These are phyloP conservation scores for Coccyzus lansbergi DNA, from an alignment of 2,797 vertebrate species.

Conservation along the genomic window DNA sequence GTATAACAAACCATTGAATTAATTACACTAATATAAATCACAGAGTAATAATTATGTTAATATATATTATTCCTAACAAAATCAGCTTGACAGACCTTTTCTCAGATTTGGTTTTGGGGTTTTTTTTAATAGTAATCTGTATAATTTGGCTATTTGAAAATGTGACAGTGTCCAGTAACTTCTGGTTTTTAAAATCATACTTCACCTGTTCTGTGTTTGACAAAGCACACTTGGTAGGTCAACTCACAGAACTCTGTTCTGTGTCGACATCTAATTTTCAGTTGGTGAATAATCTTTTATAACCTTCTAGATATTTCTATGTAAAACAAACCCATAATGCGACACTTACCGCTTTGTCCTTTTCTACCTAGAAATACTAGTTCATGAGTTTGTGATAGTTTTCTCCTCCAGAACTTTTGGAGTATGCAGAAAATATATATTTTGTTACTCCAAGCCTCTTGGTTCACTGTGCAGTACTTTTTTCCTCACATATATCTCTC, in stretches of 20 bases:
- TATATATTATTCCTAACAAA: background rate
- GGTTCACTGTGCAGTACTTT: background rate
- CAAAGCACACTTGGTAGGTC: background rate
- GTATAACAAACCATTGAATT: background rate
- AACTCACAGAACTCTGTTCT: background rate
- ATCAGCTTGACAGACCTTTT: background rate
- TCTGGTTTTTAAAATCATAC: background rate
- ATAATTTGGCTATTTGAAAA: background rate
- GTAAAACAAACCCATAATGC: background rate
- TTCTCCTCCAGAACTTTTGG: background rate
- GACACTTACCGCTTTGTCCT: background rate
- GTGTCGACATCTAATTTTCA: background rate
- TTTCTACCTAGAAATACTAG: background rate
- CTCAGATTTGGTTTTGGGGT: background rate
- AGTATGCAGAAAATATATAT: background rate
- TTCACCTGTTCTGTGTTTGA: background rate
- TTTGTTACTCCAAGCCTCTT: background rate
- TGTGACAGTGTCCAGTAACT: background rate
- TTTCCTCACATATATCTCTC: background rate
- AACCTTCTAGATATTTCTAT: background rate
- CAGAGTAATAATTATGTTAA: background rate
- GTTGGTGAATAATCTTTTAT: background rate
- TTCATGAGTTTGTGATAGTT: background rate
- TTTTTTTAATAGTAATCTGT: background rate
- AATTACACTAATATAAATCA: constrained; percentile 7